Evolutionary conservation across 2,797 vertebrate genomes (phyloP).

Genomic region (Aphelocoma californica): DNA sequence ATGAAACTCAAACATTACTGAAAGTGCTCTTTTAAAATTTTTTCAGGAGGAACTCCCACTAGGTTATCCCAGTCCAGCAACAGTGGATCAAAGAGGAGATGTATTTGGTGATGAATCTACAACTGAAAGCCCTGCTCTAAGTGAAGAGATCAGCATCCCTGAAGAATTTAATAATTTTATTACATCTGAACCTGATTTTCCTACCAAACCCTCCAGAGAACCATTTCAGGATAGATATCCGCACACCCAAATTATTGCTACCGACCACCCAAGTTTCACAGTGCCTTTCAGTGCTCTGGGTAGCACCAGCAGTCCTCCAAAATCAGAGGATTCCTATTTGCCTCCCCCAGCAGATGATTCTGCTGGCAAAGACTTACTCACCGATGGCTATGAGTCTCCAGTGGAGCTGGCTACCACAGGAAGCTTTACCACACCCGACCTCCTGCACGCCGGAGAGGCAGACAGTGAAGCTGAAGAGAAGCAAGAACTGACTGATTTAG

Average conservation of each 20-base stretch:
- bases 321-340: background rate
- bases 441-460: background rate
- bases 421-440: background rate
- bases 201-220: conserved; percentile 4
- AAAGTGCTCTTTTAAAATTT: background rate
- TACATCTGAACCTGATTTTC: conserved; percentile 7
- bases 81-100: conserved; percentile 16
- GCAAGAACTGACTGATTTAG: background rate
- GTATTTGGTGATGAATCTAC: background rate
- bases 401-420: background rate
- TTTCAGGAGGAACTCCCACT: conserved; percentile 65
- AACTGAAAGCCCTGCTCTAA: background rate
- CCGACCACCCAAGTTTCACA: background rate
- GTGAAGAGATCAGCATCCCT: background rate
- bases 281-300: conserved; percentile 43
- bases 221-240: background rate
- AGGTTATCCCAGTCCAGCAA: conserved; percentile 46
- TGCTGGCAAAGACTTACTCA: conserved; percentile 7
- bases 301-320: conserved; percentile 20
- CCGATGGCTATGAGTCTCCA: background rate
- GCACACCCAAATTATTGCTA: background rate
- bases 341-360: conserved; percentile 42
- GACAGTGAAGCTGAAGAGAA: background rate
- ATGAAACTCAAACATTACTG: background rate
- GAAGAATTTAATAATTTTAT: conserved; percentile 18